phyloP scores from a whole-genome alignment of 2,888 invertebrate species.

The Biston betularia region DNA sequence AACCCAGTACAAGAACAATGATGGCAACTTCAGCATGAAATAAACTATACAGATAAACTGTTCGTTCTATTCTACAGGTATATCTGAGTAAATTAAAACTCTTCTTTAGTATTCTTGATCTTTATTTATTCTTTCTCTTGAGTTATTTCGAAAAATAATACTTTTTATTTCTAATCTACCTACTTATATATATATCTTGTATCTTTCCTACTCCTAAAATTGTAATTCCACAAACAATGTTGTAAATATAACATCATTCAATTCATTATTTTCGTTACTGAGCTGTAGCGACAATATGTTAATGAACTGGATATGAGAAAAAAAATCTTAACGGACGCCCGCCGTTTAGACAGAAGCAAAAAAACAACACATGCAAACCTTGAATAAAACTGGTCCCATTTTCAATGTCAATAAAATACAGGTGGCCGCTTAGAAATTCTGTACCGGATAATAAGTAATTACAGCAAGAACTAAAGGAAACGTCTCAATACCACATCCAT shows the following conservation, averaged over 20 bases:
- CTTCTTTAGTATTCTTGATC: background rate
- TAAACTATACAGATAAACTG: background rate
- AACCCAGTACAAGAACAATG: too few relatives aligned
- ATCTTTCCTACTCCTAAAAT: too few relatives aligned
- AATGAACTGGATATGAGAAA: conserved; percentile 33
- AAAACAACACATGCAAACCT: conserved; percentile 42
- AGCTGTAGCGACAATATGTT: conserved; percentile 34
- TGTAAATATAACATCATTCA: background rate
- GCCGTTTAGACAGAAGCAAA: conserved; percentile 30
- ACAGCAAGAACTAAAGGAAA: conserved; percentile 43
- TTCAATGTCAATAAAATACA: conserved; percentile 45
- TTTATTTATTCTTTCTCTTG: too few relatives aligned
- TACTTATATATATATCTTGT: too few relatives aligned
- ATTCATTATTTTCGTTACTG: conserved; percentile 13
- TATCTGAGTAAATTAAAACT: background rate
- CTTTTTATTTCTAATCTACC: too few relatives aligned
- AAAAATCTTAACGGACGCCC: conserved; percentile 34
- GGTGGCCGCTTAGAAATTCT: conserved; percentile 40
- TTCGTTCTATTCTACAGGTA: background rate
- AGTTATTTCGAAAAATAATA: too few relatives aligned
- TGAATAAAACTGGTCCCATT: conserved; percentile 43
- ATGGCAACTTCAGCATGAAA: too few relatives aligned
- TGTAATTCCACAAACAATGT: too few relatives aligned
- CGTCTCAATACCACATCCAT: conserved; percentile 41
- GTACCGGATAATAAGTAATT: conserved; percentile 43